phyloP scores from a whole-genome alignment of 2,113 vertebrate species.

The Galbula dea region DNA sequence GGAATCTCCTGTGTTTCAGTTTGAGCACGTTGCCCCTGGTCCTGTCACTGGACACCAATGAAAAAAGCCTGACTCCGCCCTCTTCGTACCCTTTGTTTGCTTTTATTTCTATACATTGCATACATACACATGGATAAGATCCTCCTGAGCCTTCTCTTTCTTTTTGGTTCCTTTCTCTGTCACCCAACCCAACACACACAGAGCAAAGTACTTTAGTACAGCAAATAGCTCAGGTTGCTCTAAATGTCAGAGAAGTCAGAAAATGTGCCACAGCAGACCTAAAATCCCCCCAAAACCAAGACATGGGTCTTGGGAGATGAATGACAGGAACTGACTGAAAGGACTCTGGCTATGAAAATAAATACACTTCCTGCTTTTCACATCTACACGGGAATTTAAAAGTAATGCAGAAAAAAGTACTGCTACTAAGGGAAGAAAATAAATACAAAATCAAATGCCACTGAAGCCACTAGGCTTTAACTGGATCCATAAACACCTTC shows the following conservation, averaged over 20 bases:
- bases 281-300: background rate
- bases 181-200: background rate
- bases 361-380: background rate
- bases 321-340: background rate
- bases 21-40: background rate
- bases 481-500: background rate
- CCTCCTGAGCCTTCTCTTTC: background rate
- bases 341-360: background rate
- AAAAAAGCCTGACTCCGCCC: background rate
- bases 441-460: background rate
- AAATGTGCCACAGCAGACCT: background rate
- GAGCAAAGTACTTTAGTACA: background rate
- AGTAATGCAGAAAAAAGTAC: background rate
- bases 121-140: background rate
- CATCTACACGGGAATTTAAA: background rate
- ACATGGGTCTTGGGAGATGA: background rate
- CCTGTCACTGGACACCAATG: background rate
- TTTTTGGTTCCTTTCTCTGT: background rate
- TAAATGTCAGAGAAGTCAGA: background rate
- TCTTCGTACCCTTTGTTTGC: background rate
- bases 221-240: background rate
- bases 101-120: background rate
- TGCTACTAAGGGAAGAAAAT: background rate
- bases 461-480: background rate
- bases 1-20: background rate